Percentiles rank a stretch among this genome's conserved stretches.
These are phyloP conservation scores for Drosophila bifasciata DNA, from an alignment of 1,140 invertebrate genomes.

Conservation along the genomic window DNA sequence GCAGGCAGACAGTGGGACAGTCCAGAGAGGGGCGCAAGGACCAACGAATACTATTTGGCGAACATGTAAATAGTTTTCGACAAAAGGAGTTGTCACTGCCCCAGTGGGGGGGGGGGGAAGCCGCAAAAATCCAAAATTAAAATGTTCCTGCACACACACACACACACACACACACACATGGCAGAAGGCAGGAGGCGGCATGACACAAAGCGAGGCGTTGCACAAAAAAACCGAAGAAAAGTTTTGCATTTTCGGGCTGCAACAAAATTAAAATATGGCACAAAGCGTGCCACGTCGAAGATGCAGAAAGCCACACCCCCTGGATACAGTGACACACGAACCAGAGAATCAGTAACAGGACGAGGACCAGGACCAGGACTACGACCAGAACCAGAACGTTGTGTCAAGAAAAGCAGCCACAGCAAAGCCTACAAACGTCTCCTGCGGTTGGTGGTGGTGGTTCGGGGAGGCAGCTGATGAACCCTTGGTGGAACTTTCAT, in stretches of 20 bases:
- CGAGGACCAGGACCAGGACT: neutral
- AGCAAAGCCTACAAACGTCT: constrained; percentile 68
- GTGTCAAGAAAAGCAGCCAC: constrained; percentile 70
- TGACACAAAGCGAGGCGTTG: constrained; percentile 24
- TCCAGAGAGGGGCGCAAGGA: constrained; percentile 15
- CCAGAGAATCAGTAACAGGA: constrained; percentile 4
- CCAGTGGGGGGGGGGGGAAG: constrained; percentile 26
- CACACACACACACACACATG: too few species aligned
- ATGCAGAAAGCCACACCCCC: constrained; percentile 49
- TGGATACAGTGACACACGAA: constrained; percentile 1
- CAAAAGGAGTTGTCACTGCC: constrained; percentile 75
- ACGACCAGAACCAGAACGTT: constrained; percentile 23
- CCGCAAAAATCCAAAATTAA: constrained; percentile 73
- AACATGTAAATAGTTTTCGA: constrained; percentile 69
- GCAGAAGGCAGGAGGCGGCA: neutral
- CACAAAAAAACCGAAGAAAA: constrained; percentile 43
- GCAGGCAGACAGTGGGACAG: neutral
- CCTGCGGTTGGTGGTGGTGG: constrained; percentile 10
- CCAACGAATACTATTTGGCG: constrained; percentile 60
- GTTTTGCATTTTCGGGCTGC: constrained; percentile 68
- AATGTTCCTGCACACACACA: constrained; percentile 45
- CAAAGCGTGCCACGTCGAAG: constrained; percentile 72
- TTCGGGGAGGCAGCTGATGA: constrained; percentile 39
- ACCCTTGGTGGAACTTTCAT: constrained; percentile 55
- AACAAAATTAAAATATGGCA: constrained; percentile 80